phyloP scores from a whole-genome alignment of 2,888 invertebrate species.

The Eurytoma adleriae region DNA sequence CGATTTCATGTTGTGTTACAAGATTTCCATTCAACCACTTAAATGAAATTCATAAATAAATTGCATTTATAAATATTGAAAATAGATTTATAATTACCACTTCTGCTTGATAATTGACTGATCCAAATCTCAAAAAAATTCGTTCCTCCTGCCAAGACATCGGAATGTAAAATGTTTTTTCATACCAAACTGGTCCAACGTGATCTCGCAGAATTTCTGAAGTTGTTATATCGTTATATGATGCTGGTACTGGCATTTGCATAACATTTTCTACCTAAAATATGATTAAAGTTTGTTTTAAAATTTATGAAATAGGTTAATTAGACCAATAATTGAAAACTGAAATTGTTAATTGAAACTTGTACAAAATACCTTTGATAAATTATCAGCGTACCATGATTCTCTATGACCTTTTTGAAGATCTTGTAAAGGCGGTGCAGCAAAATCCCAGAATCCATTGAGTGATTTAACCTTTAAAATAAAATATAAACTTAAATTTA shows the following conservation, averaged over 20 bases:
- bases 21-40: conserved; percentile 95
- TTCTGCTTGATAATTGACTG: conserved; percentile 93
- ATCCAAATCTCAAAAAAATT: conserved; percentile 93
- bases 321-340: neutral
- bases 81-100: conserved; percentile 81
- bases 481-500: neutral
- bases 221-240: conserved; percentile 95
- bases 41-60: conserved; percentile 6
- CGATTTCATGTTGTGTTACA: conserved; percentile 91
- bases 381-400: conserved; percentile 86
- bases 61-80: neutral
- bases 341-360: neutral
- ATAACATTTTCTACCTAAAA: conserved; percentile 81
- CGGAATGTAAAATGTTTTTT: conserved; percentile 89
- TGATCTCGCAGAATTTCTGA: conserved; percentile 89
- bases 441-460: conserved; percentile 96
- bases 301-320: neutral
- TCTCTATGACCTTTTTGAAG: conserved; percentile 86
- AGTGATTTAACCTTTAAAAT: conserved; percentile 77
- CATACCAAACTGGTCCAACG: conserved; percentile 98
- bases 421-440: conserved; percentile 83
- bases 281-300: neutral
- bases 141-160: conserved; percentile 83
- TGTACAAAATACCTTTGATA: conserved; percentile 79
- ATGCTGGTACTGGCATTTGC: conserved; percentile 97